A percentile compares a stretch with the other conserved stretches of the same genome.
Evolutionary conservation across 1,140 invertebrate genomes (phyloP).

Genomic region (Drosophila funebris): DNA sequence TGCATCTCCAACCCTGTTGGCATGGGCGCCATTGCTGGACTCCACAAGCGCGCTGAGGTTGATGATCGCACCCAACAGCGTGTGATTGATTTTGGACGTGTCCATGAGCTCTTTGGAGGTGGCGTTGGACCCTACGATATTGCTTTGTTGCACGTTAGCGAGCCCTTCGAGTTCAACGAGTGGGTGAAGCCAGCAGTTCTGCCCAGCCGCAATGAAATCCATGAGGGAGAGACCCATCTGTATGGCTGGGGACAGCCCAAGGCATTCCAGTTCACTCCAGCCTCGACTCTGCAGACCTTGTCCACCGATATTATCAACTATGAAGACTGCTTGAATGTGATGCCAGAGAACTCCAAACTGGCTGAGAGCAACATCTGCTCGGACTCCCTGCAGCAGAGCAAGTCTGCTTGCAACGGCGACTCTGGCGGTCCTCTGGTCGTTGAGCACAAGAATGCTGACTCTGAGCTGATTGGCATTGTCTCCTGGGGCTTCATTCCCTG

Average conservation of each 20-base stretch:
- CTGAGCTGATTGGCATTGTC: constrained; percentile 87
- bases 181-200: constrained; percentile 85
- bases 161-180: constrained; percentile 85
- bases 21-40: constrained; percentile 67
- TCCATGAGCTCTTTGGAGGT: constrained; percentile 85
- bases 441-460: constrained; percentile 46
- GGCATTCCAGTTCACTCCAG: constrained; percentile 42
- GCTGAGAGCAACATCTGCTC: constrained; percentile 86
- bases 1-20: constrained; percentile 52
- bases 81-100: constrained; percentile 71
- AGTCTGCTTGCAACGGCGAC: constrained; percentile 87
- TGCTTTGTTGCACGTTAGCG: constrained; percentile 85
- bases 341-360: constrained; percentile 71
- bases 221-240: constrained; percentile 80
- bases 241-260: constrained; percentile 85
- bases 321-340: constrained; percentile 20
- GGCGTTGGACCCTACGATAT: constrained; percentile 87
- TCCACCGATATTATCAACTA: constrained; percentile 82
- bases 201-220: constrained; percentile 80
- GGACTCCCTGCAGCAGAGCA: constrained; percentile 85
- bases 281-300: constrained; percentile 82
- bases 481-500: constrained; percentile 91
- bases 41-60: constrained; percentile 52
- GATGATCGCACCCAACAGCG: constrained; percentile 84
- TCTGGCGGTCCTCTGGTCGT: constrained; percentile 88